A percentile compares a stretch with the other conserved stretches of the same genome.
Conservation (phyloP, 2,797 vertebrate species). For the Lutra lutra region DNA sequence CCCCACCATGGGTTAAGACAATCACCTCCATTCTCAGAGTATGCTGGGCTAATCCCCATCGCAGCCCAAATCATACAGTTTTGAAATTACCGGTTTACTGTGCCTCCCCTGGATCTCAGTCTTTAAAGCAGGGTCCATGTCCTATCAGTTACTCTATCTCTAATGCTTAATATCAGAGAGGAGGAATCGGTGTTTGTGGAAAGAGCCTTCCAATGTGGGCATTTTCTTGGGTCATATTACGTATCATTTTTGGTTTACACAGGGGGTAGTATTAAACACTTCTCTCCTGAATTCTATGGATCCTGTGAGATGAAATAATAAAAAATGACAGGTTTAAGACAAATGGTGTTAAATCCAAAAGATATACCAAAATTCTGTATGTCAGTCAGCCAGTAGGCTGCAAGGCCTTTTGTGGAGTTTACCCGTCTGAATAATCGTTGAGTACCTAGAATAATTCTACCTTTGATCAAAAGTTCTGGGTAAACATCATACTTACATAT, state of each 20-base stretch:
- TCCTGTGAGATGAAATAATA: not conserved
- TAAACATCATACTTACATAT: not conserved
- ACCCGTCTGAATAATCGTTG: not conserved
- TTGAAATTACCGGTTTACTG: not conserved
- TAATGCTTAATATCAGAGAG: not conserved
- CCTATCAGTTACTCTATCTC: not conserved
- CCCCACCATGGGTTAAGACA: not conserved
- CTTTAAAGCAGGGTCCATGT: not conserved
- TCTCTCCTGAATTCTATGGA: not conserved
- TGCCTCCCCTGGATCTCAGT: not conserved
- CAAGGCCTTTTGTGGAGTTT: not conserved
- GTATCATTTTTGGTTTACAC: not conserved
- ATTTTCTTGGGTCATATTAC: not conserved
- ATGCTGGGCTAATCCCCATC: not conserved
- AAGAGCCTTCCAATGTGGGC: not conserved
- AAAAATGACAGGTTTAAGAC: not conserved
- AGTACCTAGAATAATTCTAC: not conserved
- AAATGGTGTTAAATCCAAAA: not conserved
- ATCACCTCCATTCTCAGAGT: not conserved
- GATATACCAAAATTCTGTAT: not conserved
- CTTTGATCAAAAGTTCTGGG: not conserved
- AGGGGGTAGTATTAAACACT: not conserved
- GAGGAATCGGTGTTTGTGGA: not conserved
- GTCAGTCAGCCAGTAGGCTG: not conserved
- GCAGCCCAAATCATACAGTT: not conserved